Conservation (phyloP, 1,140 invertebrate species). For the Drosophila ercepeae region DNA sequence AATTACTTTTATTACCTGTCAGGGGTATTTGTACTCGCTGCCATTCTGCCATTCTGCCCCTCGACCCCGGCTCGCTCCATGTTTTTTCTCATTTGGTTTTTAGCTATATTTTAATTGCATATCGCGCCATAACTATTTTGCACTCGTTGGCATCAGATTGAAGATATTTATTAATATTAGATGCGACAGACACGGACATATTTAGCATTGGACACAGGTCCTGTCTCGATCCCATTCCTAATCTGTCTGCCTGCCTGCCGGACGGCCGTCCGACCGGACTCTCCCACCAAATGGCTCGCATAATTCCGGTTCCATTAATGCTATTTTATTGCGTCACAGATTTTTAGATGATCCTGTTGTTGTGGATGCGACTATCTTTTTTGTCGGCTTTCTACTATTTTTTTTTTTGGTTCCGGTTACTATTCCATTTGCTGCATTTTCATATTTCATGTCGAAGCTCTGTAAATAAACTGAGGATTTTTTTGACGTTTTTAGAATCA, state of each 20-base stretch:
- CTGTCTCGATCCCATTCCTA: constrained; percentile 18
- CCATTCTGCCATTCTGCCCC: constrained; percentile 7
- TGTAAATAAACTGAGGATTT: constrained; percentile 43
- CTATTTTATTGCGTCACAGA: constrained; percentile 78
- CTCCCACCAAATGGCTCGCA: constrained; percentile 51
- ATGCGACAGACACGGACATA: constrained; percentile 59
- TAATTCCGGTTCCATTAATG: constrained; percentile 76
- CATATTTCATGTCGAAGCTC: constrained; percentile 50
- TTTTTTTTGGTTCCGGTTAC: constrained; percentile 9
- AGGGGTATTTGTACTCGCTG: constrained; percentile 71
- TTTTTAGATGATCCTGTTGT: constrained; percentile 64
- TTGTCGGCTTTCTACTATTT: constrained; percentile 15
- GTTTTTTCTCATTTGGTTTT: constrained; percentile 67
- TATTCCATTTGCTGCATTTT: constrained; percentile 28
- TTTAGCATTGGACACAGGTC: constrained; percentile 34
- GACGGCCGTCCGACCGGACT: not conserved
- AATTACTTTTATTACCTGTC: constrained; percentile 84
- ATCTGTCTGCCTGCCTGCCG: constrained; percentile 7
- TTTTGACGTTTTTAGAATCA: constrained; percentile 6
- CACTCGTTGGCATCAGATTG: constrained; percentile 74
- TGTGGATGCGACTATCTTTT: constrained; percentile 33
- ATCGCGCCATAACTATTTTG: constrained; percentile 81
- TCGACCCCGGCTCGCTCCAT: not conserved
- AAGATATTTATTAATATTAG: constrained; percentile 83
- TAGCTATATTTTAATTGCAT: constrained; percentile 82